These are phyloP conservation scores for Drosophila micromelanica DNA, from an alignment of 1,140 invertebrate genomes.

Conservation along the genomic window DNA sequence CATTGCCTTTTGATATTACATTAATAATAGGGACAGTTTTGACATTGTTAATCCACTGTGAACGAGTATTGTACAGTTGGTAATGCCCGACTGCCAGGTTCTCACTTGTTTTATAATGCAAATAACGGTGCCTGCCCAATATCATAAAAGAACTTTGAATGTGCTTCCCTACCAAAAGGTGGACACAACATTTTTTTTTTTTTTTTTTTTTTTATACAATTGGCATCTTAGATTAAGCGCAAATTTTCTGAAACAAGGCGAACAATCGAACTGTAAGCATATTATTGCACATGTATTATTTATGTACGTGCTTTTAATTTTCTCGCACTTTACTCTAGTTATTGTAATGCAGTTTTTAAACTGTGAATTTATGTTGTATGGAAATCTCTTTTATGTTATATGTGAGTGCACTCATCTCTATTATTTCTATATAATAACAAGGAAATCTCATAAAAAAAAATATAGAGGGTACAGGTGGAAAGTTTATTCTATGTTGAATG, in stretches of 20 bases:
- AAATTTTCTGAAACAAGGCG: background rate
- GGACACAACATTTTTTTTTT: too few species aligned
- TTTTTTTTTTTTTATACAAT: background rate
- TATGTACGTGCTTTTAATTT: background rate
- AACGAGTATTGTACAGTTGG: too few species aligned
- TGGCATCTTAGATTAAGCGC: background rate
- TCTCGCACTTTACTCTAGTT: background rate
- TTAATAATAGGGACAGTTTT: too few species aligned
- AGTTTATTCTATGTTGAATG: slow-evolving; percentile 18
- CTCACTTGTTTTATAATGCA: too few species aligned
- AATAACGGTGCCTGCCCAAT: background rate
- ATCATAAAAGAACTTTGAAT: background rate
- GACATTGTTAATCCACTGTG: too few species aligned
- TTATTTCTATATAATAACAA: slow-evolving; percentile 1
- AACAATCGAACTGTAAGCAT: slow-evolving; percentile 1
- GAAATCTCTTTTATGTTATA: slow-evolving; percentile 3
- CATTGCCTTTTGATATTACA: too few species aligned
- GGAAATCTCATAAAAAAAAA: slow-evolving; percentile 29
- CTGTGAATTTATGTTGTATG: slow-evolving; percentile 3
- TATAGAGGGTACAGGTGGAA: slow-evolving; percentile 8
- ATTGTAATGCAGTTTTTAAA: background rate
- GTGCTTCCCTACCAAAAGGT: background rate
- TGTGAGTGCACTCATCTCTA: background rate
- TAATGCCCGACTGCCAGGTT: too few species aligned
- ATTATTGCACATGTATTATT: slow-evolving; percentile 10